These are phyloP conservation scores for Microtus montanus DNA, from an alignment of 2,113 vertebrate genomes.

Conservation along the genomic window DNA sequence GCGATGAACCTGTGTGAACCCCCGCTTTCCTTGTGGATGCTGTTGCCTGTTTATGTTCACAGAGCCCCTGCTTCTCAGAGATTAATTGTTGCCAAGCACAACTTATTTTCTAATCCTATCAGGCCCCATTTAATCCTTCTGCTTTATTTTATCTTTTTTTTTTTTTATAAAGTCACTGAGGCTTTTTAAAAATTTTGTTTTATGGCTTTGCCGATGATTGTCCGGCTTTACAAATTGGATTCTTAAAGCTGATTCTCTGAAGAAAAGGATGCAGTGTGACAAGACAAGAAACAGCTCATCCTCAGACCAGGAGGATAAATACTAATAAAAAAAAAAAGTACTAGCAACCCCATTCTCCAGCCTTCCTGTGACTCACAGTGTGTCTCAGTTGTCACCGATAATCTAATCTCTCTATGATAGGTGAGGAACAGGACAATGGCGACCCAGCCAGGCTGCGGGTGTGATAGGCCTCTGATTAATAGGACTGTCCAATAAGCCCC, in stretches of 20 bases:
- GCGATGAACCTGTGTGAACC: constrained; percentile 45
- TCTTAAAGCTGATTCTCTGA: constrained; percentile 88
- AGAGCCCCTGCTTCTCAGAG: constrained; percentile 82
- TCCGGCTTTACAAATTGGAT: constrained; percentile 91
- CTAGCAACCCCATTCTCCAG: constrained; percentile 84
- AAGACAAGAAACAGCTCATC: constrained; percentile 90
- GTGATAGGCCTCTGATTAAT: constrained; percentile 91
- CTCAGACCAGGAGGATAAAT: constrained; percentile 88
- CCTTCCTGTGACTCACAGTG: constrained; percentile 85
- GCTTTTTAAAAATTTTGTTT: constrained; percentile 27
- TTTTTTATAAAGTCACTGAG: constrained; percentile 88
- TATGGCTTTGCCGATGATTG: constrained; percentile 87
- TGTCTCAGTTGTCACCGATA: constrained; percentile 90
- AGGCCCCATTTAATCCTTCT: constrained; percentile 84
- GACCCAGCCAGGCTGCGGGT: constrained; percentile 84
- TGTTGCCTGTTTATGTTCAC: constrained; percentile 76
- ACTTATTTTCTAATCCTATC: constrained; percentile 86
- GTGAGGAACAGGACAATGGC: constrained; percentile 90
- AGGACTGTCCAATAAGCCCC: constrained; percentile 85
- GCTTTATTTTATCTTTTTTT: constrained; percentile 85
- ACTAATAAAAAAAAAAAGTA: constrained; percentile 81
- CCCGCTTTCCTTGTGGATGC: constrained; percentile 70
- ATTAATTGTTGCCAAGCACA: constrained; percentile 87
- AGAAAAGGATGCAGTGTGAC: constrained; percentile 89
- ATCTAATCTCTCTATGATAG: constrained; percentile 93